Percentiles rank a stretch among this genome's conserved stretches.
These are phyloP conservation scores for Tortricodes alternella DNA, from an alignment of 2,888 invertebrate genomes.

Conservation along the genomic window DNA sequence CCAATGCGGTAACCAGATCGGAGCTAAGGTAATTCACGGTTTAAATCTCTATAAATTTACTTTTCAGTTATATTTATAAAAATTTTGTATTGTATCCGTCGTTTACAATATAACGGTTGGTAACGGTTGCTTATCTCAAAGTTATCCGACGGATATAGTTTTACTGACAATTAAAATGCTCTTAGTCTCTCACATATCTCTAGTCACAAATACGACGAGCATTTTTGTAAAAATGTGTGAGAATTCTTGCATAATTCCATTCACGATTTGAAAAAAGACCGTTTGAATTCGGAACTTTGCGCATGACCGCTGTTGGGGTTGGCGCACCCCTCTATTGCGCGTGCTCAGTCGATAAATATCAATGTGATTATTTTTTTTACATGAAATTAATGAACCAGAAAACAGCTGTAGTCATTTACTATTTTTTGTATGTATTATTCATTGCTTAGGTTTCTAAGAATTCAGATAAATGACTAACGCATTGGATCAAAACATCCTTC, in stretches of 20 bases:
- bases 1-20: conserved; percentile 94
- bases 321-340: conserved; percentile 41
- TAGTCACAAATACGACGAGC: too few relatives aligned
- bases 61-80: not conserved
- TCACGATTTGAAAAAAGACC: conserved; percentile 48
- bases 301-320: conserved; percentile 45
- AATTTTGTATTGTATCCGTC: not conserved
- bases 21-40: conserved; percentile 75
- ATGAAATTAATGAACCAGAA: not conserved
- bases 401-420: not conserved
- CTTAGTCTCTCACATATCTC: too few relatives aligned
- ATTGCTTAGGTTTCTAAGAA: conserved; percentile 1
- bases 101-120: conserved; percentile 34
- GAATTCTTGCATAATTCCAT: conserved; percentile 55
- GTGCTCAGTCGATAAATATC: conserved; percentile 34
- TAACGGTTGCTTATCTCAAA: conserved; percentile 36
- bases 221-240: conserved; percentile 33
- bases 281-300: conserved; percentile 48
- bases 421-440: not conserved
- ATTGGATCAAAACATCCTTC: not conserved
- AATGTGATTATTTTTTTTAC: conserved; percentile 1
- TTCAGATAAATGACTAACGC: conserved; percentile 12
- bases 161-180: conserved; percentile 30
- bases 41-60: not conserved
- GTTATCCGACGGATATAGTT: conserved; percentile 23